Evolutionary conservation across 2,113 vertebrate genomes (phyloP), one percentile per base, ranked within the genome.

Genomic region (Amphiprion ocellaris): DNA sequence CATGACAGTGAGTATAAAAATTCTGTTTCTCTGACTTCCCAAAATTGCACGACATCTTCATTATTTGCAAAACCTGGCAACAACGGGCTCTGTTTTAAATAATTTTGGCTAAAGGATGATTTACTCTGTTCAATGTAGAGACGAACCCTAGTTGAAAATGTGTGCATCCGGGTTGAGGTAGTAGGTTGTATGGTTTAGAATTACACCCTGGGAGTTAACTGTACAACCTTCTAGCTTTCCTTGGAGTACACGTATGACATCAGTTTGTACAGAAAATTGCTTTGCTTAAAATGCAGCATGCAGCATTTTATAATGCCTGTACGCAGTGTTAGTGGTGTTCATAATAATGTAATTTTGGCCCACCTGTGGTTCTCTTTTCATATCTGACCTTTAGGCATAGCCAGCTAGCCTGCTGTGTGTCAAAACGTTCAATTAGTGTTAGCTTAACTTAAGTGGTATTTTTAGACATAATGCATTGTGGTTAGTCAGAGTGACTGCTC

Each of bases 111-210:
- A 0, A 1, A 73, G n/a, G 17, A 41, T 52, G 44, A 55, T 59
- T 15, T 10, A 8, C 19, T 26, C 77, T 52, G 16, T 33, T 59
- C 26, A 62, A 16, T 47, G 46, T 14, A 84, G n/a, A 52, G 70
- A 76, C 74, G 80, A 88, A 21, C 39, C 26, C 23, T 74, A 60
- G 66, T 47, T 82, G 94, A 96, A 96, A 91, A 94, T 96, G 97
- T 99, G 97, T 98, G 96, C 96, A 96, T 99, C 97, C 98, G 95
- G 96, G 97, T 97, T 99, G 98, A 99, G 98, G 98, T 99, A 99
- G 98, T 99, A 99, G 98, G 98, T 99, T 99, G 98, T 99, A 99
- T 99, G 97, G 98, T 99, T 99, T 99, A 97, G 97, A 99, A 97
- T 99, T 96, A 99, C 94, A 99, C 95, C 97, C 95, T 97, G 97